phyloP scores from a whole-genome alignment of 2,888 invertebrate genomes.

The Lycia hirtaria region DNA sequence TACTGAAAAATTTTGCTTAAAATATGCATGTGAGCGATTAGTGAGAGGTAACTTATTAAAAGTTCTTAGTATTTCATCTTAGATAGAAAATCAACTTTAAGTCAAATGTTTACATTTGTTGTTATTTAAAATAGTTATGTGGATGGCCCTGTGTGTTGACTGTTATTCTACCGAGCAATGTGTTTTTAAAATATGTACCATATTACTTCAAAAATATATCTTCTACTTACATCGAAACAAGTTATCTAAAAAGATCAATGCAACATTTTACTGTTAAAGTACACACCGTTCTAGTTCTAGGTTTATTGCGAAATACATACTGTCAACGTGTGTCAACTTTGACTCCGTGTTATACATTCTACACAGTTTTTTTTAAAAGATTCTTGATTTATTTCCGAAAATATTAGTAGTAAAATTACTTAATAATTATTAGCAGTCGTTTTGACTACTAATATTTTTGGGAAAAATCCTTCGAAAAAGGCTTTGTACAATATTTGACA shows the following conservation, averaged over 20 bases:
- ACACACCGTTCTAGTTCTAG: no score
- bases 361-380: no score
- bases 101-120: constrained; percentile 27
- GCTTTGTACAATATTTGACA: no score
- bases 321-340: no score
- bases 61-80: constrained; percentile 30
- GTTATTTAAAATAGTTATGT: constrained; percentile 18
- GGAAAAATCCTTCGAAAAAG: no score
- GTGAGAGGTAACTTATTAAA: constrained; percentile 13
- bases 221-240: not conserved
- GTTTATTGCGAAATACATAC: no score
- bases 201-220: not conserved
- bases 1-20: constrained; percentile 40
- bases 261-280: not conserved
- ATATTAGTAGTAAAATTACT: not conserved
- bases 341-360: no score
- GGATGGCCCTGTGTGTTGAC: constrained; percentile 14
- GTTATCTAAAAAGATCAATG: not conserved
- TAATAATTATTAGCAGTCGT: no score
- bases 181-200: not conserved
- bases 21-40: constrained; percentile 25
- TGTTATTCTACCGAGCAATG: constrained; percentile 1
- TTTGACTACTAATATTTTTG: no score
- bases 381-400: no score
- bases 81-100: constrained; percentile 35